These are phyloP conservation scores for Numida meleagris DNA, from an alignment of 2,113 vertebrate species.

Conservation along the genomic window DNA sequence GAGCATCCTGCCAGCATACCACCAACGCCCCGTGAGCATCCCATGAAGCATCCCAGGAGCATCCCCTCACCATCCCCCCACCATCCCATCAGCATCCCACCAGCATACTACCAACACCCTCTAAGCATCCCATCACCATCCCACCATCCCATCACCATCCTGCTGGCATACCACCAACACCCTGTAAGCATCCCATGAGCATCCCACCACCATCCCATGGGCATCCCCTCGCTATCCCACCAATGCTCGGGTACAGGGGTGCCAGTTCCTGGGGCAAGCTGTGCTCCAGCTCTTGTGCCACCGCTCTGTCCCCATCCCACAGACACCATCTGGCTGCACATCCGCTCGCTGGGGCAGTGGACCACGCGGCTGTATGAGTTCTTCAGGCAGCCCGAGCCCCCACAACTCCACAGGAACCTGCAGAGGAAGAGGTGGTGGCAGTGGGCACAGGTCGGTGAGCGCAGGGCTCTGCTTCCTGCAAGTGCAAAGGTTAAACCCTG, in stretches of 20 bases:
- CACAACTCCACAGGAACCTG: conserved; percentile 60
- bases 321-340: conserved; percentile 90
- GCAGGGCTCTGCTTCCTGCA: accelerated
- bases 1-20: too few species aligned
- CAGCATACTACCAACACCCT: too few species aligned
- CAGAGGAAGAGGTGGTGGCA: conserved; percentile 15
- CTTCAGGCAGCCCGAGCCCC: conserved; percentile 71
- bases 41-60: too few species aligned
- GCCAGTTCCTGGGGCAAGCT: not conserved
- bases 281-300: not conserved
- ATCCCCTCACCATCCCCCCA: too few species aligned
- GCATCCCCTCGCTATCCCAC: too few species aligned
- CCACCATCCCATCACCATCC: too few species aligned
- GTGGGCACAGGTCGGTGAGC: conserved; percentile 61
- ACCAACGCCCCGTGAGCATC: too few species aligned
- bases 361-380: conserved; percentile 87
- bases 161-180: too few species aligned
- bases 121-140: too few species aligned
- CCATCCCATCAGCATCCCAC: too few species aligned
- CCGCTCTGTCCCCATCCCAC: not conserved
- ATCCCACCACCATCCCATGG: too few species aligned
- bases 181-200: too few species aligned
- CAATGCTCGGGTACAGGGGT: not conserved
- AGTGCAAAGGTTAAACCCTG: accelerated
- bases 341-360: conserved; percentile 90